These are phyloP conservation scores for Ahaetulla prasina DNA, from an alignment of 2,113 vertebrate genomes.

Conservation along the genomic window DNA sequence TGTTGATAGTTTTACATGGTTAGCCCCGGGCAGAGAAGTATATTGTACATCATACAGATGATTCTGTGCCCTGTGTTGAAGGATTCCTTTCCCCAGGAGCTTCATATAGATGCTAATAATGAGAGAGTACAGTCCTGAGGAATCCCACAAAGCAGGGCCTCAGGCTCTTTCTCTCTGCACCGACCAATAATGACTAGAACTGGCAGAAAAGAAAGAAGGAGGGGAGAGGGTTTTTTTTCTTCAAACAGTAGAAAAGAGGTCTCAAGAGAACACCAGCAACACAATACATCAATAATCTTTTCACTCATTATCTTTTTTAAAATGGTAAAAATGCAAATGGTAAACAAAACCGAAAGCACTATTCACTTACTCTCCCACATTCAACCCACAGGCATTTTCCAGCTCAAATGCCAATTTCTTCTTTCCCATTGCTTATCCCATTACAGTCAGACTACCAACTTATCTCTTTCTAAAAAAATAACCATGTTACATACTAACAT, in stretches of 20 bases:
- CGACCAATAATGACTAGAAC: not conserved
- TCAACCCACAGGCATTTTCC: not conserved
- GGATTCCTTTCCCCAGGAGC: not conserved
- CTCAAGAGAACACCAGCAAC: not conserved
- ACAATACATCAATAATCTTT: not conserved
- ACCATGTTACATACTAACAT: not conserved
- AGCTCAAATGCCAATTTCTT: not conserved
- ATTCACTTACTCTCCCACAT: not conserved
- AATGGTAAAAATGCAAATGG: not conserved
- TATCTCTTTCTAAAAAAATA: not conserved
- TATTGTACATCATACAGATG: not conserved
- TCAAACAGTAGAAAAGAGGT: not conserved
- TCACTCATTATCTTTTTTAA: not conserved
- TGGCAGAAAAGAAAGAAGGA: not conserved
- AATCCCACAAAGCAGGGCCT: not conserved
- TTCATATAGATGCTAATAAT: not conserved
- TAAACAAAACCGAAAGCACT: not conserved
- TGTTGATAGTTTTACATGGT: not conserved
- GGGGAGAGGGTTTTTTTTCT: not conserved
- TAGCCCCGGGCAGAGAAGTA: not conserved
- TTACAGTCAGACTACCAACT: not conserved
- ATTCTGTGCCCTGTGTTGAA: not conserved
- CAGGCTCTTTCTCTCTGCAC: not conserved
- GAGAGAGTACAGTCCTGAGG: not conserved
- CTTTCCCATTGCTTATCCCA: not conserved